Percentiles rank a stretch among this genome's conserved stretches.
Conservation (phyloP, 37 sponge, comb jelly and placozoan genomes). For the Bolinopsis microptera region DNA sequence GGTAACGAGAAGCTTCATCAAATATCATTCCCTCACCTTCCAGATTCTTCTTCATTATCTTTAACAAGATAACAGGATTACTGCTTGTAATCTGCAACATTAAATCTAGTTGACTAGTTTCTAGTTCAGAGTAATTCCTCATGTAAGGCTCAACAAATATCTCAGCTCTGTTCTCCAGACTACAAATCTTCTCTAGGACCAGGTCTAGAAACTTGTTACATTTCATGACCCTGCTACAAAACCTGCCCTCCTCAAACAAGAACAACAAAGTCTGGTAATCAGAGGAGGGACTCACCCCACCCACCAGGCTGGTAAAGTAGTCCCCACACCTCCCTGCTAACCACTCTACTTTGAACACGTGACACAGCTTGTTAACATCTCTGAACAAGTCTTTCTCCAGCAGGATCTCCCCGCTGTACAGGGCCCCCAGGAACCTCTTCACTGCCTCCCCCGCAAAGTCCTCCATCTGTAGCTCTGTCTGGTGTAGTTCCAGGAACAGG, state of each 20-base stretch:
- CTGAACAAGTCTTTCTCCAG: not conserved
- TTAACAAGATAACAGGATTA: not conserved
- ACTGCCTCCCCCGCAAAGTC: not conserved
- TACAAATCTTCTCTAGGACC: not conserved
- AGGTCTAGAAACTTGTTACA: not conserved
- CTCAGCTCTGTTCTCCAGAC: not conserved
- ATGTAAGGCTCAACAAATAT: constrained; percentile 22
- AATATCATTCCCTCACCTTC: not conserved
- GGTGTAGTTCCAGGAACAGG: not conserved
- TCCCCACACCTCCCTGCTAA: not conserved
- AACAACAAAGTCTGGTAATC: not conserved
- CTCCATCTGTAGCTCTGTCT: not conserved
- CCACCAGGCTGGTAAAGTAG: not conserved
- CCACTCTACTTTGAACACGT: not conserved
- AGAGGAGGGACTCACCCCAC: not conserved
- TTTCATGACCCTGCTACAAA: not conserved
- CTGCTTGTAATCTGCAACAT: not conserved
- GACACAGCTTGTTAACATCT: constrained; percentile 13
- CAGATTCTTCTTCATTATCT: not conserved
- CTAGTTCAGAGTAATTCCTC: not conserved
- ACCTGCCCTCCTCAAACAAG: not conserved
- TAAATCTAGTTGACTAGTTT: not conserved
- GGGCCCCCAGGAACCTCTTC: not conserved
- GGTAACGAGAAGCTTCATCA: not conserved
- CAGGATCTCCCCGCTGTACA: not conserved